These are phyloP conservation scores for Drosophila ambigua DNA, from an alignment of 1,140 invertebrate species.

Conservation along the genomic window DNA sequence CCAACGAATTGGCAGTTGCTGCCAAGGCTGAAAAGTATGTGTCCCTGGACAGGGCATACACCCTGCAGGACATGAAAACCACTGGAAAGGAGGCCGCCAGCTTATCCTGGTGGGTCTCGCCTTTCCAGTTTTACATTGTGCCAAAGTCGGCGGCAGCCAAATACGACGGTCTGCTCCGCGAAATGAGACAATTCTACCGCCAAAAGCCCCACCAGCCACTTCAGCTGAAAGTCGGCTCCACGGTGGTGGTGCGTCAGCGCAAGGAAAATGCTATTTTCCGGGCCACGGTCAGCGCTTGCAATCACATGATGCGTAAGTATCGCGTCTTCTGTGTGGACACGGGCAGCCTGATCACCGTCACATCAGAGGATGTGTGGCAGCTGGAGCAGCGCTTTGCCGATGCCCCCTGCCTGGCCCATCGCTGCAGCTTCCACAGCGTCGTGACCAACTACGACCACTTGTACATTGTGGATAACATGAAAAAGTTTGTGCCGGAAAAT, in stretches of 20 bases:
- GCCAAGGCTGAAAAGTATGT: conserved; percentile 77
- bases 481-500: conserved; percentile 80
- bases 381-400: conserved; percentile 87
- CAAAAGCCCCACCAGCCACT: conserved; percentile 84
- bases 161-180: conserved; percentile 88
- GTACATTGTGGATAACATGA: conserved; percentile 86
- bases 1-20: conserved; percentile 28
- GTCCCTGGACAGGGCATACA: conserved; percentile 80
- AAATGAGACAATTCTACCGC: conserved; percentile 88
- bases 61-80: conserved; percentile 59
- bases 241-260: conserved; percentile 88
- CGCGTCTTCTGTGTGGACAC: conserved; percentile 90
- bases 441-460: conserved; percentile 85
- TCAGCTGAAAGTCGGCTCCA: conserved; percentile 85
- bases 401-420: conserved; percentile 88
- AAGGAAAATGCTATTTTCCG: conserved; percentile 89
- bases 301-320: conserved; percentile 85
- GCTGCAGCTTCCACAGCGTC: conserved; percentile 87
- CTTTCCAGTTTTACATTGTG: conserved; percentile 89
- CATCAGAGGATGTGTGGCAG: conserved; percentile 87
- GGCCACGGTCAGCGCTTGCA: conserved; percentile 86
- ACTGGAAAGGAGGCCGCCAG: conserved; percentile 83
- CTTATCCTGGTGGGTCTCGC: conserved; percentile 88
- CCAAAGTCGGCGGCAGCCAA: conserved; percentile 84
- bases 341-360: conserved; percentile 88